These are phyloP conservation scores for Melanerpes formicivorus DNA, from an alignment of 2,113 vertebrate genomes.

Conservation along the genomic window DNA sequence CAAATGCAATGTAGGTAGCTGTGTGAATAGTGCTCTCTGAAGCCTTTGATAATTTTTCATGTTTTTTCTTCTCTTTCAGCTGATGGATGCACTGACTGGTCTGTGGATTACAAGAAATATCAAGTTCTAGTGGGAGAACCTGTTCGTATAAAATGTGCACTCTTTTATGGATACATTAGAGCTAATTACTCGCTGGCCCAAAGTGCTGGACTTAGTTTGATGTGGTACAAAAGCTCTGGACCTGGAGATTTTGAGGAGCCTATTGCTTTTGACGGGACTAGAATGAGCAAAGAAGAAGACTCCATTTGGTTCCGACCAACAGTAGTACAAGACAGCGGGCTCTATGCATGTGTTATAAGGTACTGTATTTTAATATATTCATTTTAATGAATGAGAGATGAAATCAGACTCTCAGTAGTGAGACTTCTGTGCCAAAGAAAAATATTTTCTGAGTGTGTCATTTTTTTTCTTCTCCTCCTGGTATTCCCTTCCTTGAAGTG, in stretches of 20 bases:
- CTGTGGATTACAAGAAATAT: constrained; percentile 98
- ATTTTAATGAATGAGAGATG: neutral
- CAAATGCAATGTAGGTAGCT: neutral
- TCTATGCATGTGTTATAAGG: constrained; percentile 98
- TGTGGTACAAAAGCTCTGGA: constrained; percentile 98
- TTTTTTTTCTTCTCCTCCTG: neutral
- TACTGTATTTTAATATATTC: constrained; percentile 70
- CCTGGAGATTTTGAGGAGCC: constrained; percentile 98
- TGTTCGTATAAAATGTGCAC: constrained; percentile 96
- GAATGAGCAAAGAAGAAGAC: constrained; percentile 99
- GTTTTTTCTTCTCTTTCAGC: constrained; percentile 78
- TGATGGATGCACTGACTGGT: constrained; percentile 99
- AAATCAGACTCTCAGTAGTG: neutral
- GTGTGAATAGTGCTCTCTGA: neutral
- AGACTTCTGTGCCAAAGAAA: neutral
- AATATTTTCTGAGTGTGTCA: neutral
- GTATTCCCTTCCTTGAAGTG: neutral
- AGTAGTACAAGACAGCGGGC: constrained; percentile 91
- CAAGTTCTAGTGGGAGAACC: constrained; percentile 96
- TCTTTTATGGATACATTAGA: constrained; percentile 99
- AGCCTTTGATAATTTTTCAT: neutral
- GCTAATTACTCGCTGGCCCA: constrained; percentile 97
- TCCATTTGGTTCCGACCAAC: constrained; percentile 98
- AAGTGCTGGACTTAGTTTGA: constrained; percentile 96
- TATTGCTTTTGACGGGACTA: constrained; percentile 94